These are phyloP conservation scores for Tanytarsus gracilentus DNA, from an alignment of 2,888 invertebrate genomes.

Conservation along the genomic window DNA sequence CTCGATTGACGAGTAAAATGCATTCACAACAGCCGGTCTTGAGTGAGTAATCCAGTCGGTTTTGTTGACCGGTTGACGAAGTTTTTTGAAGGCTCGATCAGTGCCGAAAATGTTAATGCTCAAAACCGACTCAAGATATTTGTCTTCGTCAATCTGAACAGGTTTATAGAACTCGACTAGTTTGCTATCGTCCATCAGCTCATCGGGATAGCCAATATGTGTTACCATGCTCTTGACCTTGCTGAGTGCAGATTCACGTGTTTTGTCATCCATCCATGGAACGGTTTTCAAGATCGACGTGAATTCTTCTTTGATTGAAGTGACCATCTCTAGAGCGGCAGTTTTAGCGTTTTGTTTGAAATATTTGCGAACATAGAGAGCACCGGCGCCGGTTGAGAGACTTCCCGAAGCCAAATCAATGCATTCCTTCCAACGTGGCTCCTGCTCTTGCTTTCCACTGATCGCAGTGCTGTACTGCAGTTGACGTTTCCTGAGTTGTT, in stretches of 20 bases:
- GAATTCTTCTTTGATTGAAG: conserved; percentile 74
- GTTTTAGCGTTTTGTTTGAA: conserved; percentile 78
- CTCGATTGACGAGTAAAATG: conserved; percentile 76
- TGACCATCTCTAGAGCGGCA: conserved; percentile 79
- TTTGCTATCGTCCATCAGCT: conserved; percentile 71
- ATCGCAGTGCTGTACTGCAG: conserved; percentile 71
- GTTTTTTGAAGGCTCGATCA: conserved; percentile 65
- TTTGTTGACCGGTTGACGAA: conserved; percentile 71
- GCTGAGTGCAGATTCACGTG: conserved; percentile 63
- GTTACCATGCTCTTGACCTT: conserved; percentile 77
- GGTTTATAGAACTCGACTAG: conserved; percentile 69
- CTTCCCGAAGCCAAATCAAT: conserved; percentile 69
- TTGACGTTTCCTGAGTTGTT: conserved; percentile 67
- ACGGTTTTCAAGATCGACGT: conserved; percentile 66
- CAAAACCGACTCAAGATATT: conserved; percentile 66
- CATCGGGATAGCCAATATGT: conserved; percentile 88
- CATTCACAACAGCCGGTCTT: conserved; percentile 75
- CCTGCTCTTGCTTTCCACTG: conserved; percentile 74
- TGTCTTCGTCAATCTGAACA: conserved; percentile 60
- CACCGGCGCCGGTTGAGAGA: conserved; percentile 66
- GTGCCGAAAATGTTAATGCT: conserved; percentile 73
- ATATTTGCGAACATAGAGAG: conserved; percentile 77
- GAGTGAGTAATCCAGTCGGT: conserved; percentile 80
- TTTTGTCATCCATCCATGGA: conserved; percentile 88
- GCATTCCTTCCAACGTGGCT: conserved; percentile 88